Evolutionary conservation across 2,113 vertebrate species (phyloP).

Genomic region (Phalacrocorax brasilianus): DNA sequence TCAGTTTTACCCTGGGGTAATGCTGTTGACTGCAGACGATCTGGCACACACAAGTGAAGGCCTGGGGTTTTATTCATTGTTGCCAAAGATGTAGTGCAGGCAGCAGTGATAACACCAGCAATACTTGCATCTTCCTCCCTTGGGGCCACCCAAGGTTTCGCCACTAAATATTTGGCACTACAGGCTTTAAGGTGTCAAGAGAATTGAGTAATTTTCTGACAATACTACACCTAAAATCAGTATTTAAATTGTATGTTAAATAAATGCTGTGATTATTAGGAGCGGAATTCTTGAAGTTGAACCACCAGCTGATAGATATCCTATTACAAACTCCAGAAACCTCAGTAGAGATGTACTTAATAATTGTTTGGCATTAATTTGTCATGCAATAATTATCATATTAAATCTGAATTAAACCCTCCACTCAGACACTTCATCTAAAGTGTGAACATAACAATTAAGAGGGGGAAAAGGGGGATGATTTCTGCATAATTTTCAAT

Average conservation of each 20-base stretch:
- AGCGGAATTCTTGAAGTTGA: conserved; percentile 38
- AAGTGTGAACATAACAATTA: conserved; percentile 73
- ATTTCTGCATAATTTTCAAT: conserved; percentile 34
- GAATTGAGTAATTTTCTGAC: conserved; percentile 5
- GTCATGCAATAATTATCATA: conserved; percentile 75
- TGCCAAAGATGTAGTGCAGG: background rate
- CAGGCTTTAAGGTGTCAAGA: background rate
- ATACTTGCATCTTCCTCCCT: background rate
- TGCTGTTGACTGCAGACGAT: background rate
- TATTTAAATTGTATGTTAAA: conserved; percentile 43
- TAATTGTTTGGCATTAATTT: conserved; percentile 70
- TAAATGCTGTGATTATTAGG: conserved; percentile 40
- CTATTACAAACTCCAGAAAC: conserved; percentile 59
- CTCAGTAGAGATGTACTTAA: conserved; percentile 58
- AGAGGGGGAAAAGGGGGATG: background rate
- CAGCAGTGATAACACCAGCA: background rate
- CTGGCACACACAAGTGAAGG: background rate
- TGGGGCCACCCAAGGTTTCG: background rate
- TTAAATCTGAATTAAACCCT: conserved; percentile 77
- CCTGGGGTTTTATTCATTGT: background rate
- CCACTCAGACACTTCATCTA: conserved; percentile 63
- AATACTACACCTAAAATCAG: background rate
- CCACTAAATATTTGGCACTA: background rate
- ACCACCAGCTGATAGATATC: conserved; percentile 59
- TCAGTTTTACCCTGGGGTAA: background rate